Base-by-base conservation (phyloP, 2,113 vertebrate species). In the Irena cyanogastra region DNA sequence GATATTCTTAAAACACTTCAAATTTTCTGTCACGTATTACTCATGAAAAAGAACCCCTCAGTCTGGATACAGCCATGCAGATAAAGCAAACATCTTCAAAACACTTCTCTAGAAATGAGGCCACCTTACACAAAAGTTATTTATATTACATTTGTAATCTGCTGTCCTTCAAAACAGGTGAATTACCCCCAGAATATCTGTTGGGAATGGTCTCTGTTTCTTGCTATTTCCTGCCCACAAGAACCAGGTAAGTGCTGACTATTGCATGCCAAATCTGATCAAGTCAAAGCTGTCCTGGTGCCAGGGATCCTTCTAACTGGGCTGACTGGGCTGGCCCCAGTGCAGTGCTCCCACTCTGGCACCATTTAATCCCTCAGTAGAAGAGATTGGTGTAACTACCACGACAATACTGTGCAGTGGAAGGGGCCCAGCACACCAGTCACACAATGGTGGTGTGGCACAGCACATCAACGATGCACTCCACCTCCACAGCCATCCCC, bases 131-230 rank as follows among this genome's bases (percentile, higher is more conserved):
- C 26, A 70, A 24, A 53, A 65, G 33, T 33, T 57, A 9, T 52
- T 80, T 57, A 16, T 45, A 49, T 41, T 70, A 57, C 66, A n/a
- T n/a, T n/a, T n/a, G n/a, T 70, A 65, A 50, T 37, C 6, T 24
- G 1, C 23, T 79, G 11, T 35, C 24, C 24, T 90, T 82, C 26
- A 70, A 87, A 81, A 45, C 2, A 75, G 18, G 9, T 10, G 21
- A 75, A 1, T 18, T 50, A 5, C 17, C 57, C 1, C 3, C 6
- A 16, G 8, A 33, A 11, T 57, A 63, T 27, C 11, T 53, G 1
- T 17, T 44, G 26, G 21, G 33, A 60, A 47, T 18, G 16, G 13
- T 75, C 16, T 21, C 61, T 31, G 24, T 8, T 41, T 41, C 53
- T 64, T 79, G 11, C 20, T 76, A 49, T 72, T 41, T 76, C 35